Base-by-base conservation (phyloP, 2,113 vertebrate species). In the Misgurnus anguillicaudatus region DNA sequence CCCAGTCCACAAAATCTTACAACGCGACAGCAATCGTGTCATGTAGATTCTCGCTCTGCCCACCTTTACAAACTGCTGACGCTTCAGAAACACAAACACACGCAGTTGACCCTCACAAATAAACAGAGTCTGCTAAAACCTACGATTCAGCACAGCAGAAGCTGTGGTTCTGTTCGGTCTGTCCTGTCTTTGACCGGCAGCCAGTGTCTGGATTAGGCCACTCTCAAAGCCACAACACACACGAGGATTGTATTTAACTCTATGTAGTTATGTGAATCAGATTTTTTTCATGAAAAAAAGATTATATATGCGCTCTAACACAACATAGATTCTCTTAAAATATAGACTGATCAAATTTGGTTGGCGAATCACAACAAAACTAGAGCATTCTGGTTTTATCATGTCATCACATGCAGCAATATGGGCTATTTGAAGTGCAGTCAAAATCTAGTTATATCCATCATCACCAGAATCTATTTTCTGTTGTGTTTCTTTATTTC, bases 121-220 rank as follows among this genome's bases (percentile, higher is more conserved):
- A 72, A 72, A 72, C 70, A 73, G 53, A 17, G 53, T 60, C 70
- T 73, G 70, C 53, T 58, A 21, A 72, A 73, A 24, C 70, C 21
- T 38, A 9, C 13, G 53, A 73, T 42, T 73, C 53, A 73, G 70
- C 70, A 48, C 19, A 31, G 66, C 21, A 38, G 31, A 14, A 53
- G 47, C 14, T 58, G 53, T 19, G 36, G 38, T 58, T 57, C 36
- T 39, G 69, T 71, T 38, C 51, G 8, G 69, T 58, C 69, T 72
- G 70, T 60, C n/a, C 70, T 3, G 70, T 8, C 38, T 21, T 58
- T 58, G 53, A 72, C 53, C 14, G 38, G 0, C 51, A 17, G n/a
- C 69, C 69, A 72, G 53, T 11, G 69, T 73, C 70, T 73, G 70
- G 70, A 73, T 24, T 11, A 41, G 36, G 53, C 4, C 68, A 69